These are phyloP conservation scores for Hirtodrosophila cameraria DNA, from an alignment of 2,888 invertebrate species.

Conservation along the genomic window DNA sequence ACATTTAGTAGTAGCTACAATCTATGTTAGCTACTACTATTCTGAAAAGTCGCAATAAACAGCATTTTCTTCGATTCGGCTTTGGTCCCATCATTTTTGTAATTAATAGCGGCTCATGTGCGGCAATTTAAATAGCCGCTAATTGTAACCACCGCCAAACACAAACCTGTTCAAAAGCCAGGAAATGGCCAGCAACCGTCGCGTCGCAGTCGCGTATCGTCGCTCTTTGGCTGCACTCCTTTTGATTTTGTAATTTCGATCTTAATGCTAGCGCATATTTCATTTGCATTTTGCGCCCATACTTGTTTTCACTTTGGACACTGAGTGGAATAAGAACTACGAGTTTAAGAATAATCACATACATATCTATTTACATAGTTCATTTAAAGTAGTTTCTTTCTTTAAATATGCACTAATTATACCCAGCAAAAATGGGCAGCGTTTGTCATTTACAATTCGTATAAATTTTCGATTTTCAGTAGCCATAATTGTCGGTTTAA, in stretches of 20 bases:
- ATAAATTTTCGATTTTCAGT: too few species aligned
- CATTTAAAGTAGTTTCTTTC: slow-evolving; percentile 2
- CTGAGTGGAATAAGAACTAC: slow-evolving; percentile 1
- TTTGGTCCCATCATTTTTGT: slow-evolving; percentile 56
- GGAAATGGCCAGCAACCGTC: slow-evolving; percentile 58
- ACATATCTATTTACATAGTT: slow-evolving; percentile 14
- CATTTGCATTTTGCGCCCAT: slow-evolving; percentile 60
- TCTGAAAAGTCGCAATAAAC: slow-evolving; percentile 48
- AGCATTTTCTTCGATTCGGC: slow-evolving; percentile 52
- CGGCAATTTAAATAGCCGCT: slow-evolving; percentile 71
- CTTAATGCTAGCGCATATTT: slow-evolving; percentile 61
- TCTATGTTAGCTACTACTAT: slow-evolving; percentile 7
- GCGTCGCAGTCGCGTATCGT: too few species aligned
- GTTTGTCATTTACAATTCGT: too few species aligned
- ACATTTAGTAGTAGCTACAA: slow-evolving; percentile 2
- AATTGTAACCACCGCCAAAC: slow-evolving; percentile 64
- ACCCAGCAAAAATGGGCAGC: slow-evolving; percentile 13
- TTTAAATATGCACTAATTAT: slow-evolving; percentile 24
- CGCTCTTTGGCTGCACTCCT: slow-evolving; percentile 42
- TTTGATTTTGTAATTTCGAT: slow-evolving; percentile 62
- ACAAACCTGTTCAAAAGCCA: slow-evolving; percentile 57
- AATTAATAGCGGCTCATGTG: slow-evolving; percentile 70
- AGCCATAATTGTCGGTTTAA: too few species aligned
- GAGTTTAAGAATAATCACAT: slow-evolving; percentile 2
- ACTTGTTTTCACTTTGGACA: slow-evolving; percentile 32